Evolutionary conservation across 2,113 vertebrate genomes (phyloP).

Genomic region (Triplophysa rosa): DNA sequence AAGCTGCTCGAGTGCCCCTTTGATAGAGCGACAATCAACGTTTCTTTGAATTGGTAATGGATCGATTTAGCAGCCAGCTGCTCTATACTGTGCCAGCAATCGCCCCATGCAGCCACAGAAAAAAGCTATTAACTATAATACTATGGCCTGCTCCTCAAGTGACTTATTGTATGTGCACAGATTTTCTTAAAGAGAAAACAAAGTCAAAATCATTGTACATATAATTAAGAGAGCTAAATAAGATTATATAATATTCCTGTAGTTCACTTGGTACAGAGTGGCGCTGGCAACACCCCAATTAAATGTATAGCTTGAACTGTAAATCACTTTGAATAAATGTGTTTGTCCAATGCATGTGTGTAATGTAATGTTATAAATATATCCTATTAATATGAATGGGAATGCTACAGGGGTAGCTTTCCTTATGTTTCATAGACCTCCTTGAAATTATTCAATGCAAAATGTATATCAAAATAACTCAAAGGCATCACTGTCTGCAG

Average conservation of each 20-base stretch:
- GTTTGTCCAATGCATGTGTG: background rate
- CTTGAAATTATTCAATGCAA: background rate
- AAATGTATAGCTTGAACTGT: no score
- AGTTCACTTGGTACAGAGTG: no score
- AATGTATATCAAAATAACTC: background rate
- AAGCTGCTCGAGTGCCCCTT: background rate
- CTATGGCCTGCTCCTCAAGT: background rate
- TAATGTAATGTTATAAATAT: no score
- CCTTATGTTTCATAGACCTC: no score
- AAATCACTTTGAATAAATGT: background rate
- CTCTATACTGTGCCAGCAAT: background rate
- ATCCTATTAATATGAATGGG: no score
- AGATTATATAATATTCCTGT: background rate
- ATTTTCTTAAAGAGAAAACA: background rate
- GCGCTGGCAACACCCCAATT: no score
- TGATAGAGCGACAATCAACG: constrained; percentile 5
- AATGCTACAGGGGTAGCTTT: no score
- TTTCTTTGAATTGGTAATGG: constrained; percentile 19
- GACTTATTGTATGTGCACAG: background rate
- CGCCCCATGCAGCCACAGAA: background rate
- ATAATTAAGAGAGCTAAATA: background rate
- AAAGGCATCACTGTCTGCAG: background rate
- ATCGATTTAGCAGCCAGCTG: constrained; percentile 1
- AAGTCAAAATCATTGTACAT: background rate
- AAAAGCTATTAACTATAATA: constrained; percentile 19